These are phyloP conservation scores for Lobophora halterata DNA, from an alignment of 2,888 invertebrate species.

Conservation along the genomic window DNA sequence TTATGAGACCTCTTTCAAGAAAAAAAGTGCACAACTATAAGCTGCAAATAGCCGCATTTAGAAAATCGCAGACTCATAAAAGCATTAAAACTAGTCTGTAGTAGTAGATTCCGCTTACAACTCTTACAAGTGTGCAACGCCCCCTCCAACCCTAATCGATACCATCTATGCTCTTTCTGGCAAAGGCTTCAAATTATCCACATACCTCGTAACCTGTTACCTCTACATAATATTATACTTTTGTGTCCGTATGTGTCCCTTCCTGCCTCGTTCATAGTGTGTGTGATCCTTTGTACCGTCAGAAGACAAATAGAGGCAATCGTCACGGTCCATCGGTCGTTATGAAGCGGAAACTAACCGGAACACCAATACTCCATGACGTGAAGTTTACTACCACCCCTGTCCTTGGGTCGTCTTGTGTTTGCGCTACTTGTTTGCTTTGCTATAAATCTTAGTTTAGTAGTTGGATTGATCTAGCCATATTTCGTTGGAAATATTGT, in stretches of 20 bases:
- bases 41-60: no score
- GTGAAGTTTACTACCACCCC: constrained; percentile 25
- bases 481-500: constrained; percentile 6
- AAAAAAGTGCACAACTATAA: no score
- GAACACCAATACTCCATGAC: constrained; percentile 41
- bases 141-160: no score
- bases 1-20: no score
- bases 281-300: constrained; percentile 40
- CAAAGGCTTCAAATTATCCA: constrained; percentile 20
- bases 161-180: constrained; percentile 10
- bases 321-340: constrained; percentile 56
- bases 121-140: no score
- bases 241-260: constrained; percentile 4
- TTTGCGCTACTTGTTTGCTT: constrained; percentile 30
- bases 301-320: constrained; percentile 63
- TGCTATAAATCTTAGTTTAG: constrained; percentile 29
- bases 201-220: constrained; percentile 15
- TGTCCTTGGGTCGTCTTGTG: constrained; percentile 25
- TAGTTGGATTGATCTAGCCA: constrained; percentile 23
- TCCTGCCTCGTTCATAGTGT: constrained; percentile 15
- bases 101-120: no score
- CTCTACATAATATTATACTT: no score
- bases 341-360: constrained; percentile 57
- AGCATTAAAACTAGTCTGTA: no score
- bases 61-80: no score